Percentiles rank a stretch among this genome's conserved stretches.
These are phyloP conservation scores for Phymorhynchus buccinoides DNA, from an alignment of 1,140 invertebrate species.

Conservation along the genomic window DNA sequence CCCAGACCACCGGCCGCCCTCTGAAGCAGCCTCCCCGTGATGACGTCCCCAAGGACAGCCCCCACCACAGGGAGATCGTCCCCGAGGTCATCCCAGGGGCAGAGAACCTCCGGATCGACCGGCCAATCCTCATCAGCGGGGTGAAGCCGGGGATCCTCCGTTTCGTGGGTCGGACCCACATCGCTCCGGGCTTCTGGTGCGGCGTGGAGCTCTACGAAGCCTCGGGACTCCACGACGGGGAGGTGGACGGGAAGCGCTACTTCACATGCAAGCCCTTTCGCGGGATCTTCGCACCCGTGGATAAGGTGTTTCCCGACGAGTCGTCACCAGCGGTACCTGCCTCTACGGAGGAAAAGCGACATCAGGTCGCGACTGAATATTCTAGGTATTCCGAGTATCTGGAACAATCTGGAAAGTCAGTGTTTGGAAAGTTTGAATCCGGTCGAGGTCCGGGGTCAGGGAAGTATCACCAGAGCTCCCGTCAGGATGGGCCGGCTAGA, in stretches of 20 bases:
- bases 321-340: background rate
- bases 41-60: background rate
- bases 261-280: constrained; percentile 67
- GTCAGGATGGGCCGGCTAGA: background rate
- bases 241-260: constrained; percentile 69
- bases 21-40: background rate
- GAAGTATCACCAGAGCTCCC: constrained; percentile 26
- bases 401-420: background rate
- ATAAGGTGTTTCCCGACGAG: constrained; percentile 45
- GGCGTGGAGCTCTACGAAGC: constrained; percentile 70
- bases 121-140: constrained; percentile 61
- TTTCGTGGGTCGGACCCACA: constrained; percentile 65
- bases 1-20: background rate
- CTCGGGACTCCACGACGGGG: constrained; percentile 71
- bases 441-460: background rate
- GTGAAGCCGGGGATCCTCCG: constrained; percentile 61
- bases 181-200: constrained; percentile 70
- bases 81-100: constrained; percentile 27
- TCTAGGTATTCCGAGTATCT: background rate
- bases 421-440: background rate
- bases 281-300: constrained; percentile 69
- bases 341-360: background rate
- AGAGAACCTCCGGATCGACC: constrained; percentile 43
- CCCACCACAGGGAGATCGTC: too few species aligned
- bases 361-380: background rate